These are phyloP conservation scores for Sitophilus oryzae DNA, from an alignment of 1,140 invertebrate species.

Conservation along the genomic window DNA sequence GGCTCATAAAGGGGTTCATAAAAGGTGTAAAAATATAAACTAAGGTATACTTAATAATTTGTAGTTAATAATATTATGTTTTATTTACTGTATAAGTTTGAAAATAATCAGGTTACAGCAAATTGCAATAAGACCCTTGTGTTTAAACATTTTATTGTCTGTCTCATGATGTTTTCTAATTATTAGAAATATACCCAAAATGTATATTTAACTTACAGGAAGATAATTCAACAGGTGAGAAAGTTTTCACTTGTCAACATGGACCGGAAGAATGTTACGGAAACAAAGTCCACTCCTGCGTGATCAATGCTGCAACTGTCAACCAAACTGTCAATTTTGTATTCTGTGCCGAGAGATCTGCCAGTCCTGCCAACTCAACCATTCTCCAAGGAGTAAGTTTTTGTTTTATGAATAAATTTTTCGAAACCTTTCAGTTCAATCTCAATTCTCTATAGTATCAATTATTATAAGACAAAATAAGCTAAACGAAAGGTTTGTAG, in stretches of 20 bases:
- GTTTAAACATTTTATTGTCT: too few relatives aligned
- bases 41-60: too few relatives aligned
- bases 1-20: too few relatives aligned
- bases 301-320: slow-evolving; percentile 41
- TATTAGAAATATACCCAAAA: too few relatives aligned
- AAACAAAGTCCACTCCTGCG: slow-evolving; percentile 60
- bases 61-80: too few relatives aligned
- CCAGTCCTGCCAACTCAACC: slow-evolving; percentile 1
- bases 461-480: neutral
- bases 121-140: too few relatives aligned
- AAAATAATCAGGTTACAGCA: too few relatives aligned
- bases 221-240: slow-evolving; percentile 36
- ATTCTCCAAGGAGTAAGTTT: slow-evolving; percentile 12
- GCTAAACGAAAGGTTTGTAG: too few relatives aligned
- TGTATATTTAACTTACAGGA: too few relatives aligned
- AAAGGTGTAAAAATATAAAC: too few relatives aligned
- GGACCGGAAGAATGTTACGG: slow-evolving; percentile 58
- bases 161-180: too few relatives aligned
- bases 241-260: slow-evolving; percentile 60
- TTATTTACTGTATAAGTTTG: too few relatives aligned
- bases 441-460: neutral
- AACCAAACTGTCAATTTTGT: slow-evolving; percentile 12
- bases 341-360: slow-evolving; percentile 10
- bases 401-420: neutral
- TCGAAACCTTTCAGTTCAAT: neutral